Percentiles rank a stretch among this genome's conserved stretches.
Evolutionary conservation across 2,113 vertebrate species (phyloP).

Genomic region (Nesogale talazaci): DNA sequence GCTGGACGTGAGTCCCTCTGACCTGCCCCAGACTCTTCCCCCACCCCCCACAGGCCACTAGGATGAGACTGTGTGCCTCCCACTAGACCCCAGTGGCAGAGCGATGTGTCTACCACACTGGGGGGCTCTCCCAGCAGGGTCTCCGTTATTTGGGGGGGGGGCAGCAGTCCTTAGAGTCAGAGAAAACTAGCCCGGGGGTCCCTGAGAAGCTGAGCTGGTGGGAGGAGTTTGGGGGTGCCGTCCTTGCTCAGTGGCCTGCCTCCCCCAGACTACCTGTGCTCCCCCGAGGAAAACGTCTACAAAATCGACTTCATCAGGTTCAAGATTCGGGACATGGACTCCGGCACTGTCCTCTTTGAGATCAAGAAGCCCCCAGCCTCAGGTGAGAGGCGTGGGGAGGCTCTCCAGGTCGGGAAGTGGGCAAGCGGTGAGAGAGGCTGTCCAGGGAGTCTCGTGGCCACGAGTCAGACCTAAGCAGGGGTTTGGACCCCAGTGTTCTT

Average conservation of each 20-base stretch:
- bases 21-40: background rate
- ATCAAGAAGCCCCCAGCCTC: constrained; percentile 96
- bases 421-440: background rate
- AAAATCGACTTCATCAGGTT: constrained; percentile 99
- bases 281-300: constrained; percentile 96
- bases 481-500: background rate
- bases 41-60: background rate
- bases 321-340: constrained; percentile 99
- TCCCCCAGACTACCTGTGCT: constrained; percentile 95
- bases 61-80: background rate
- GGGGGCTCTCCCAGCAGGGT: background rate
- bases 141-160: background rate
- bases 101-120: background rate
- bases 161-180: background rate
- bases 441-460: background rate
- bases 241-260: constrained; percentile 53
- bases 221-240: background rate
- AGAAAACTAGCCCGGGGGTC: background rate
- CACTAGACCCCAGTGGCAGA: background rate
- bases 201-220: background rate
- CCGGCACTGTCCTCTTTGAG: constrained; percentile 97
- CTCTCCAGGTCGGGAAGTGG: background rate
- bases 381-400: constrained; percentile 85
- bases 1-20: background rate
- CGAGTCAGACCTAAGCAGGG: background rate